Base-by-base conservation (phyloP, 1,140 invertebrate genomes). In the Aricia agestis region DNA sequence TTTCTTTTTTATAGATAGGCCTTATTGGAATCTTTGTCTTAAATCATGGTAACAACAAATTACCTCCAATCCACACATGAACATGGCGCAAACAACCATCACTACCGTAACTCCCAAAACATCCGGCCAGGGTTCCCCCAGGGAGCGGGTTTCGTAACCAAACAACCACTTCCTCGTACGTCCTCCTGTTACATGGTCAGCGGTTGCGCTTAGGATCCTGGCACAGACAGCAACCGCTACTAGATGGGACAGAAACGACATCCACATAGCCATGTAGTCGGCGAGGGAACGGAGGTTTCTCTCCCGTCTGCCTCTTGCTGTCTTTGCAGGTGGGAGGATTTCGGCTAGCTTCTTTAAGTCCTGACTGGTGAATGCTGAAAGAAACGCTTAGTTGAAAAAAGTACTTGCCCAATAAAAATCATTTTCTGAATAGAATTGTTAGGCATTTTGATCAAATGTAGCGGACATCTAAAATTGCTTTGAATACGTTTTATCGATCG, bases 61-160 rank as follows among this genome's bases (percentile, higher is more conserved):
- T 84, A 95, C 94, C 92, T 95, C 94, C 58, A 95, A 83, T 17
- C 94, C 94, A 76, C 95, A 92, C 93, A 95, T 95, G 77, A 95
- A 95, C 91, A 95, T 93, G 67, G 93, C 92, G 6, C 94, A 94
- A 3, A 95, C 93, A 2, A 95, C 89, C 77, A 94, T 92, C 3
- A 95, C 93, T 13, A 95, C 94, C 0, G 93, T 93, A 6, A 95
- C 93, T n/a, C 94, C 94, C 18, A 95, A 78, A 1, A 95, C 93
- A 87, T 95, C 94, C 63, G 94, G 94, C 93, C 94, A 95, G 5
- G 94, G 94, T 80, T 95, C 94, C 2, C 94, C 94, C 67, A 93
- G 82, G n/a, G 93, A 90, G 85, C 92, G 84, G 1, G 92, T 92
- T 74, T 93, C 92, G 57, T 93, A 87, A 0, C 93, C 93, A 75